Evolutionary conservation across 2,888 invertebrate genomes (phyloP).

Genomic region (Bombylius major): DNA sequence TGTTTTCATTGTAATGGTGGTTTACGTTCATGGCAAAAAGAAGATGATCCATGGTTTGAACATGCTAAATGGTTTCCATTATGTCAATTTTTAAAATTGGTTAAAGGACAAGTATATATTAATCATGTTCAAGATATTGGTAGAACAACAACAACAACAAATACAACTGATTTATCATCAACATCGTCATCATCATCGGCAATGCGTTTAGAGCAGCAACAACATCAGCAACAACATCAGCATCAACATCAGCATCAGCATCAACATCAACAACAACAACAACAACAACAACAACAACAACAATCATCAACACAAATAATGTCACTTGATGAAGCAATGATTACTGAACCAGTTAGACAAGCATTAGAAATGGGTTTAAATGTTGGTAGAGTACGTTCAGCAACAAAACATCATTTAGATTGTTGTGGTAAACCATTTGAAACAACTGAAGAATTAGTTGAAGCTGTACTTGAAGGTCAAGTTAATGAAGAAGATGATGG

Average conservation of each 20-base stretch:
- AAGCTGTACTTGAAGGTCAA: slow-evolving; percentile 58
- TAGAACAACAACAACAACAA: slow-evolving; percentile 7
- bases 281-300: no score
- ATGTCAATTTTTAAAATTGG: slow-evolving; percentile 70
- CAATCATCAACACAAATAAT: slow-evolving; percentile 5
- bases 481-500: slow-evolving; percentile 38
- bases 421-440: slow-evolving; percentile 48
- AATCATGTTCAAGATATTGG: slow-evolving; percentile 33
- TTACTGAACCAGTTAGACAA: slow-evolving; percentile 36
- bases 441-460: slow-evolving; percentile 57
- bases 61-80: slow-evolving; percentile 89
- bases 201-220: not conserved
- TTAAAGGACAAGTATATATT: slow-evolving; percentile 71
- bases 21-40: slow-evolving; percentile 76
- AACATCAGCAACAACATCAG: no score
- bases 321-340: slow-evolving; percentile 36
- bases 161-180: not conserved
- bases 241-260: no score
- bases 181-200: not conserved
- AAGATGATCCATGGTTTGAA: slow-evolving; percentile 86
- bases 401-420: slow-evolving; percentile 44
- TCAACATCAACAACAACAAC: no score
- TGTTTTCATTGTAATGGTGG: slow-evolving; percentile 95
- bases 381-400: slow-evolving; percentile 44
- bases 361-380: slow-evolving; percentile 50